A percentile compares a stretch with the other conserved stretches of the same genome.
Evolutionary conservation across 30 jellyfish, hydroid and myxozoan species (phyloP).

Genomic region (Turritopsis dohrnii): DNA sequence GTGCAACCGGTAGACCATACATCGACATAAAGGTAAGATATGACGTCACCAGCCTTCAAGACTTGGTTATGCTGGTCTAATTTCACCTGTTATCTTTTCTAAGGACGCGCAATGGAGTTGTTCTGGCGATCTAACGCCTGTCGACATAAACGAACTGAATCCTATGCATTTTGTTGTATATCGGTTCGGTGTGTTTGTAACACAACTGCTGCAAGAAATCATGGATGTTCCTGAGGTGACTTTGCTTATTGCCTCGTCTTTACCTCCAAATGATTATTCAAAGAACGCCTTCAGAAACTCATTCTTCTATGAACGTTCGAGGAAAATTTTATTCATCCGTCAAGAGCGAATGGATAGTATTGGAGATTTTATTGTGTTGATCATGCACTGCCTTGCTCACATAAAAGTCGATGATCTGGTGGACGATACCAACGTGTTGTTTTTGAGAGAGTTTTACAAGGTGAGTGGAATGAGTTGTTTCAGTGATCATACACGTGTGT

Average conservation of each 20-base stretch:
- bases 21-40: constrained; percentile 82
- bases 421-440: constrained; percentile 72
- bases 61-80: neutral
- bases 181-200: constrained; percentile 91
- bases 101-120: constrained; percentile 99
- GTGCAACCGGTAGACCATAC: constrained; percentile 88
- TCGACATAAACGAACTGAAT: constrained; percentile 87
- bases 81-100: neutral
- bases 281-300: constrained; percentile 95
- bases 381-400: constrained; percentile 94
- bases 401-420: constrained; percentile 76
- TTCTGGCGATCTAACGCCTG: constrained; percentile 84
- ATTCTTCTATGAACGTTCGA: constrained; percentile 86
- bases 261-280: constrained; percentile 84
- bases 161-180: constrained; percentile 95
- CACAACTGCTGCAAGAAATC: constrained; percentile 65
- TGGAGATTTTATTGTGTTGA: constrained; percentile 90
- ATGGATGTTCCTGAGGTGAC: constrained; percentile 88
- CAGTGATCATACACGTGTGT: no score
- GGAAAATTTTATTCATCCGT: constrained; percentile 73
- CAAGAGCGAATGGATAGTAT: constrained; percentile 95
- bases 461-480: constrained; percentile 39
- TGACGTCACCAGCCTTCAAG: neutral
- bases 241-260: constrained; percentile 78
- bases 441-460: constrained; percentile 89